These are phyloP conservation scores for Xylota segnis DNA, from an alignment of 2,888 invertebrate genomes.

Conservation along the genomic window DNA sequence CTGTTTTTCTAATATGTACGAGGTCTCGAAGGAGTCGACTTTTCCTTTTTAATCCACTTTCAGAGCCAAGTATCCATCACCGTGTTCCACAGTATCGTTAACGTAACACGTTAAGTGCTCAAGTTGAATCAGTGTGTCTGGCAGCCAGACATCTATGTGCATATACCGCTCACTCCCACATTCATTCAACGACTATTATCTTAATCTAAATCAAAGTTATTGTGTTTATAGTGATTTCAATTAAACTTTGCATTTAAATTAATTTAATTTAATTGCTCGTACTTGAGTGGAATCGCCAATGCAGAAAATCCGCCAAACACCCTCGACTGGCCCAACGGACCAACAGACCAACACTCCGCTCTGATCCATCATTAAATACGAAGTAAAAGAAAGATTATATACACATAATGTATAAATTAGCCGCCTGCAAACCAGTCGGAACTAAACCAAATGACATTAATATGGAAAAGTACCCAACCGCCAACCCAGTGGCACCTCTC, in stretches of 20 bases:
- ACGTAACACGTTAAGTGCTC: too few species aligned
- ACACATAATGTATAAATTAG: slow-evolving; percentile 46
- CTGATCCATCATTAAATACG: not conserved
- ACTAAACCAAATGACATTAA: slow-evolving; percentile 54
- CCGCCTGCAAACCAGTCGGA: slow-evolving; percentile 59
- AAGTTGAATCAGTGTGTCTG: too few species aligned
- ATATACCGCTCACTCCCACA: too few species aligned
- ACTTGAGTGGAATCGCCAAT: slow-evolving; percentile 35
- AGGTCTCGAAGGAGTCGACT: too few species aligned
- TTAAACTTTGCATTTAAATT: slow-evolving; percentile 66
- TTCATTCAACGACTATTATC: slow-evolving; percentile 6
- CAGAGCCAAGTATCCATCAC: too few species aligned
- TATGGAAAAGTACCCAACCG: slow-evolving; percentile 39
- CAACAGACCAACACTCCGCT: not conserved
- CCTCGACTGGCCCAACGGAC: slow-evolving; percentile 27
- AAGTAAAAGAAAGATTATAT: not conserved
- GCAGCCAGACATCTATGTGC: too few species aligned
- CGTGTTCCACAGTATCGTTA: too few species aligned
- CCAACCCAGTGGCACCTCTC: slow-evolving; percentile 48
- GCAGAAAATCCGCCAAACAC: slow-evolving; percentile 58
- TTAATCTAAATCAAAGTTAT: slow-evolving; percentile 50
- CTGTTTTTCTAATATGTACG: too few species aligned
- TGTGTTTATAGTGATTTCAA: slow-evolving; percentile 68
- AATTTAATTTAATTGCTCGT: slow-evolving; percentile 37
- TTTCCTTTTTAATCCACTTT: too few species aligned